phyloP scores from a whole-genome alignment of 2,113 vertebrate genomes.

The Agapornis roseicollis region DNA sequence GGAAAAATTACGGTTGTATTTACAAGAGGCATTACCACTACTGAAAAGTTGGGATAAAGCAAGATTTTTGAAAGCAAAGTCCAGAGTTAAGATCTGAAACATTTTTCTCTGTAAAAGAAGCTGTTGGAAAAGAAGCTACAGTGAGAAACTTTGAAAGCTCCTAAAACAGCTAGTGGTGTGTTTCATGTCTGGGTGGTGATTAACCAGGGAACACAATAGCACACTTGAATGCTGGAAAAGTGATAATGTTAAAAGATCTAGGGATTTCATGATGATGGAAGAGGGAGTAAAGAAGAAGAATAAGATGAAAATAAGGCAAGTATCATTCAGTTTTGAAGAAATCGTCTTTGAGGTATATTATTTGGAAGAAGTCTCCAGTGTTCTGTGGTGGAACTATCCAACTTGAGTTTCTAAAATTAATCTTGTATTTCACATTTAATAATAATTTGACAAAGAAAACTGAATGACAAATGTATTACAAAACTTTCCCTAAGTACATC shows the following conservation, averaged over 20 bases:
- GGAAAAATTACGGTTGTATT: not conserved
- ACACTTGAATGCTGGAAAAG: not conserved
- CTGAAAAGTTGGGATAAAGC: not conserved
- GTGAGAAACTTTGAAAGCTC: not conserved
- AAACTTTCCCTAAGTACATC: not conserved
- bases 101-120: not conserved
- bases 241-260: not conserved
- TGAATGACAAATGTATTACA: not conserved
- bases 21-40: not conserved
- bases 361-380: not conserved
- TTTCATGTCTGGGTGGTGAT: not conserved
- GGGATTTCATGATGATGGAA: not conserved
- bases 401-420: not conserved
- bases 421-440: not conserved
- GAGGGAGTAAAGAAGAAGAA: not conserved
- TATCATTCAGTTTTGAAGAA: not conserved
- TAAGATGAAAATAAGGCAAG: not conserved
- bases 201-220: accelerated
- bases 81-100: not conserved
- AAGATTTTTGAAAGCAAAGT: not conserved
- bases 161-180: not conserved
- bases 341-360: not conserved
- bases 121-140: not conserved
- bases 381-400: not conserved
- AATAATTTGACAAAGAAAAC: not conserved